phyloP scores from a whole-genome alignment of 2,797 vertebrate species.

The Thamnophis elegans region DNA sequence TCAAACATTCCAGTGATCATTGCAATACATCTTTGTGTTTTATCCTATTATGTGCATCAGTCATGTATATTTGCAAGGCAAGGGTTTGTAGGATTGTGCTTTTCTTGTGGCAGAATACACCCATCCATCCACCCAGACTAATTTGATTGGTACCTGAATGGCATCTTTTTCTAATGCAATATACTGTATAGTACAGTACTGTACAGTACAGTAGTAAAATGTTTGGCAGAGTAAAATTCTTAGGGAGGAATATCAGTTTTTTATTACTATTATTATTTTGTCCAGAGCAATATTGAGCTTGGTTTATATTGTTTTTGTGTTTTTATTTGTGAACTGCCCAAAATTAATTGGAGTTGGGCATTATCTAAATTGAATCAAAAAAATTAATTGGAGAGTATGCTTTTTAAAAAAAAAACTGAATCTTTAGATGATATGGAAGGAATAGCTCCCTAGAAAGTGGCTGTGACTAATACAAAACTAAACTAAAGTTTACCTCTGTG shows the following conservation, averaged over 20 bases:
- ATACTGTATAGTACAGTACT: neutral
- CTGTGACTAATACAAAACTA: neutral
- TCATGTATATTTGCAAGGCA: neutral
- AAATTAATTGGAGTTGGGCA: neutral
- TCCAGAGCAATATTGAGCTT: neutral
- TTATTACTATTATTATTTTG: neutral
- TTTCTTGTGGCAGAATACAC: neutral
- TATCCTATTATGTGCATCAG: neutral
- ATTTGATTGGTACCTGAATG: neutral
- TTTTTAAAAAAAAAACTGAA: neutral
- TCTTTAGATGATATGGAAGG: neutral
- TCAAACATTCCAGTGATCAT: neutral
- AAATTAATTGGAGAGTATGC: neutral
- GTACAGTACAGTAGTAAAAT: neutral
- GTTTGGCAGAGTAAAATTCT: neutral
- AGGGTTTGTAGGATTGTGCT: neutral
- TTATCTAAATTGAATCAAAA: neutral
- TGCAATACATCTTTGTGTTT: neutral
- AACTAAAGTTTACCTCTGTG: neutral
- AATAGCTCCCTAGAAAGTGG: neutral
- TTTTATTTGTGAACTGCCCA: neutral
- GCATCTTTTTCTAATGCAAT: neutral
- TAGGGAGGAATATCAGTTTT: neutral
- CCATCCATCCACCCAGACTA: neutral
- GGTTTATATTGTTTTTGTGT: neutral